These are phyloP conservation scores for Pomatostomus ruficeps DNA, from an alignment of 2,113 vertebrate species.

Conservation along the genomic window DNA sequence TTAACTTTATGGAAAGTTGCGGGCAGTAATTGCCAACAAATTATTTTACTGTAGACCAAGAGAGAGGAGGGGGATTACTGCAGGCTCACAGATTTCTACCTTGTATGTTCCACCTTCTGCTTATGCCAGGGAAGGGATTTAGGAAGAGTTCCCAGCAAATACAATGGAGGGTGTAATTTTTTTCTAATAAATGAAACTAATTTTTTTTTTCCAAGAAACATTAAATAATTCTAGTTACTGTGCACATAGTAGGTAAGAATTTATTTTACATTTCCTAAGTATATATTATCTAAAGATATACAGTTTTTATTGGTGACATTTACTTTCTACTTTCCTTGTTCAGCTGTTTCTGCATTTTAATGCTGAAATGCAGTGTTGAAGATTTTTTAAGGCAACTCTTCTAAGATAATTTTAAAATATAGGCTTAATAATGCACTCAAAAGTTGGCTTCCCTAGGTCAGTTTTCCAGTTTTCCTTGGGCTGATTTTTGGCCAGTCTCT, in stretches of 20 bases:
- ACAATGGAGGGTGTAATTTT: not conserved
- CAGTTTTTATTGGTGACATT: not conserved
- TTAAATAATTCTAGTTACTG: not conserved
- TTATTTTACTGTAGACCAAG: not conserved
- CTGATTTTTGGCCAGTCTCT: not conserved
- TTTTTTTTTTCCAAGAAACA: not conserved
- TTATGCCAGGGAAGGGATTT: not conserved
- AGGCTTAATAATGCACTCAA: not conserved
- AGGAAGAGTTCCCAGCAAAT: not conserved
- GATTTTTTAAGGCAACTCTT: not conserved
- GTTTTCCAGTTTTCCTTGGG: not conserved
- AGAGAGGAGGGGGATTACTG: not conserved
- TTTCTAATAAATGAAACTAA: not conserved
- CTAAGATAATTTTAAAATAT: not conserved
- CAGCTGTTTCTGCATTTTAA: not conserved
- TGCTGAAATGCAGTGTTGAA: not conserved
- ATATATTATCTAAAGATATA: not conserved
- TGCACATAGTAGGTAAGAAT: not conserved
- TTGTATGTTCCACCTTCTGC: not conserved
- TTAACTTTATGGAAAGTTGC: not conserved
- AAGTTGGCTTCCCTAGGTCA: not conserved
- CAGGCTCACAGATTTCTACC: not conserved
- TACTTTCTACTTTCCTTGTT: not conserved
- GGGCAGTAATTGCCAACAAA: not conserved
- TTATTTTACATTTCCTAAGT: slow-evolving; percentile 1